These are phyloP conservation scores for Drosophila longiperda DNA, from an alignment of 2,888 invertebrate genomes.

Conservation along the genomic window DNA sequence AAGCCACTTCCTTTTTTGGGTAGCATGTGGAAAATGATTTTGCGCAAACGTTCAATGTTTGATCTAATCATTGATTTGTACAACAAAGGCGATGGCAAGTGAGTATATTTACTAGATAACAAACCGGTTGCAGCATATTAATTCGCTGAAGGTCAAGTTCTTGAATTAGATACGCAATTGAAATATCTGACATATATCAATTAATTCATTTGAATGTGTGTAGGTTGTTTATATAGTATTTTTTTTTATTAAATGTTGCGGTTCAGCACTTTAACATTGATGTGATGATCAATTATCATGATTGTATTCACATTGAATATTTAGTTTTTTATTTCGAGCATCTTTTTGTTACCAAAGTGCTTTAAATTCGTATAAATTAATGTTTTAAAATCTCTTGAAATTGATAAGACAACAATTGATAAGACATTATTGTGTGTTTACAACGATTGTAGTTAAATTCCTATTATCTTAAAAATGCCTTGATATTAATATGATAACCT, in stretches of 20 bases:
- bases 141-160: neutral
- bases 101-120: conserved; percentile 13
- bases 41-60: conserved; percentile 34
- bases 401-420: too few relatives aligned
- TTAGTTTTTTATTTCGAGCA: neutral
- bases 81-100: conserved; percentile 28
- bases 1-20: conserved; percentile 41
- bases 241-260: neutral
- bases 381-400: neutral
- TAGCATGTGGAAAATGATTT: conserved; percentile 40
- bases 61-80: conserved; percentile 42
- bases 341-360: neutral
- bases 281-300: neutral
- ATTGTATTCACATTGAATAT: neutral
- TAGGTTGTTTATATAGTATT: neutral
- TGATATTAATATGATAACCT: too few relatives aligned
- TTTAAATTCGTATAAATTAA: neutral
- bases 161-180: neutral
- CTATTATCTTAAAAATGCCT: neutral
- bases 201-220: neutral
- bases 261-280: neutral
- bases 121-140: conserved; percentile 12
- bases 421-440: neutral
- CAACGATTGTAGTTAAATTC: neutral
- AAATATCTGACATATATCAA: neutral